Evolutionary conservation across 2,888 invertebrate species (phyloP).

Genomic region (Eurois occulta): DNA sequence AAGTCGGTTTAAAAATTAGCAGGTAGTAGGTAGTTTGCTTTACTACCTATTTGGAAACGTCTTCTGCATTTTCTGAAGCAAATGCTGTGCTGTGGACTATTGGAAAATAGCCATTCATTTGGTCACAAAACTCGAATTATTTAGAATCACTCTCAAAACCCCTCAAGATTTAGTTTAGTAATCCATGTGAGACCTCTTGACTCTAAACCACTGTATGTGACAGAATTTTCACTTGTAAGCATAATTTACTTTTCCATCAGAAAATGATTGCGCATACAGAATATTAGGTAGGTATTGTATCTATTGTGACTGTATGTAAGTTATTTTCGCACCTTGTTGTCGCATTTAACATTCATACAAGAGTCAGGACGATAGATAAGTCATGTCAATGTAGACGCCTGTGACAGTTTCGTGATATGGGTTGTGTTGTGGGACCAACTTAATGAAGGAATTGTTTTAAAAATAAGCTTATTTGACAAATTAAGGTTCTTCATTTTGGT

Average conservation of each 20-base stretch:
- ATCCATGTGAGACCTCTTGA: background rate
- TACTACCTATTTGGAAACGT: background rate
- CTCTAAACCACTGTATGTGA: background rate
- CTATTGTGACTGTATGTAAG: background rate
- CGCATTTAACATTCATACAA: slow-evolving; percentile 12
- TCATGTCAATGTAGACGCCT: slow-evolving; percentile 10
- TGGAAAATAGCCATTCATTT: background rate
- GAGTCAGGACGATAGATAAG: slow-evolving; percentile 18
- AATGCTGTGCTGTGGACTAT: background rate
- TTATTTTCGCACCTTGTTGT: slow-evolving; percentile 8
- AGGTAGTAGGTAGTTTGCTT: background rate
- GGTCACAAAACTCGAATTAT: background rate
- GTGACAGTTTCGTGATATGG: slow-evolving; percentile 39
- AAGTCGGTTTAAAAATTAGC: too few species aligned
- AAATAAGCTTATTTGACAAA: background rate
- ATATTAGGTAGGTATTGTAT: background rate
- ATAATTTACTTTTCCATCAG: background rate
- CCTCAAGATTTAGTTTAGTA: background rate
- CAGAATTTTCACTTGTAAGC: background rate
- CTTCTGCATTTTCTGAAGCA: background rate
- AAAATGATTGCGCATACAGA: background rate
- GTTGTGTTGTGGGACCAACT: slow-evolving; percentile 24
- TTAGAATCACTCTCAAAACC: background rate
- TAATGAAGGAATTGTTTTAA: slow-evolving; percentile 11
- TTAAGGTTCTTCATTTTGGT: background rate